Percentiles rank a stretch among this genome's conserved stretches.
Conservation (phyloP, 2,888 invertebrate species). For the Sialis lutaria region DNA sequence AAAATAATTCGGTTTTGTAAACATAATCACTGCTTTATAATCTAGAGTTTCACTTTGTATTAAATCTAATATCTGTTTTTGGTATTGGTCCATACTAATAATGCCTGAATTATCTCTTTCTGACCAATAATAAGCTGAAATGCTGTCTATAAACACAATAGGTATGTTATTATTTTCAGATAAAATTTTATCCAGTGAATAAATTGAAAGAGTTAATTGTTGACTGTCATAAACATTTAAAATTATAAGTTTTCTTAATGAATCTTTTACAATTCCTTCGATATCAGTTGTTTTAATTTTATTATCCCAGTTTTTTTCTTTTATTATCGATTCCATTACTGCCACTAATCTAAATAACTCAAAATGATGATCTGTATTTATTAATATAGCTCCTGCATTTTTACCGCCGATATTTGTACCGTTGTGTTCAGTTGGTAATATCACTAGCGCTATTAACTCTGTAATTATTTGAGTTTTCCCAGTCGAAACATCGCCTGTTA, state of each 20-base stretch:
- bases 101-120: constrained; percentile 9
- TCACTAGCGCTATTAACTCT: constrained; percentile 27
- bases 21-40: constrained; percentile 1
- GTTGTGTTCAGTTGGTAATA: constrained; percentile 22
- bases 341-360: constrained; percentile 21
- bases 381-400: constrained; percentile 24
- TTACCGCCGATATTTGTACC: constrained; percentile 23
- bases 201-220: constrained; percentile 21
- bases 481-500: constrained; percentile 25
- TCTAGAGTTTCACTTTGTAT: background rate
- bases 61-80: background rate
- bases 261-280: constrained; percentile 15
- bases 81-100: constrained; percentile 1
- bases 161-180: constrained; percentile 23
- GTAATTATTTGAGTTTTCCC: constrained; percentile 30
- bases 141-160: constrained; percentile 29
- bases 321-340: constrained; percentile 20
- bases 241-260: constrained; percentile 21
- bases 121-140: constrained; percentile 32
- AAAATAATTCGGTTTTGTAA: constrained; percentile 2
- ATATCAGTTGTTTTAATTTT: constrained; percentile 9
- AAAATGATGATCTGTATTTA: constrained; percentile 33
- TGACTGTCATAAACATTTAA: constrained; percentile 23
- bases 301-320: constrained; percentile 7
- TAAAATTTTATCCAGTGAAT: constrained; percentile 23